A percentile compares a stretch with the other conserved stretches of the same genome.
Evolutionary conservation across 2,888 invertebrate genomes (phyloP).

Genomic region (Allygus modestus): DNA sequence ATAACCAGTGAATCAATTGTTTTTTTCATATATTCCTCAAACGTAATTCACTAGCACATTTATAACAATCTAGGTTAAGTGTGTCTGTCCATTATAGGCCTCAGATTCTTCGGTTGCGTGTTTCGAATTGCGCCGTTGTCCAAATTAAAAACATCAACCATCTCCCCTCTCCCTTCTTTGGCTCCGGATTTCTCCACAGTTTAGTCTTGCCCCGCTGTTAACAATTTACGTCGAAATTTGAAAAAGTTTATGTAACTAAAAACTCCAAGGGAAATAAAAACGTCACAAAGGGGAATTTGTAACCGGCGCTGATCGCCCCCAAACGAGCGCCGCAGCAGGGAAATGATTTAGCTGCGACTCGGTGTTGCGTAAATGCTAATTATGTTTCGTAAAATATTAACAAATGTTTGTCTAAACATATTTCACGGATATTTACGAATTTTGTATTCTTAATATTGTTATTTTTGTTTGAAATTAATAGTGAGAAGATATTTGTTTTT

Average conservation of each 20-base stretch:
- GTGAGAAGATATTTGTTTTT: too few species aligned
- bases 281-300: constrained; percentile 1
- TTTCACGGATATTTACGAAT: too few species aligned
- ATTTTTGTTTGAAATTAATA: too few species aligned
- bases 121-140: background rate
- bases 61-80: too few species aligned
- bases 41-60: too few species aligned
- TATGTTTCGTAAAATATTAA: background rate
- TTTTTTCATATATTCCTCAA: too few species aligned
- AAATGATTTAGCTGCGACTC: too few species aligned
- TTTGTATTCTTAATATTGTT: too few species aligned
- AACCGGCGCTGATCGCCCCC: background rate
- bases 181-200: background rate
- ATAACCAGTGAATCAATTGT: too few species aligned
- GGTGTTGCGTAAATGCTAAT: background rate
- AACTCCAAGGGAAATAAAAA: background rate
- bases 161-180: too few species aligned
- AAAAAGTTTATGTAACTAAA: background rate
- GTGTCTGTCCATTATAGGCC: too few species aligned
- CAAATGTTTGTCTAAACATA: background rate
- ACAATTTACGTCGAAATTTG: background rate
- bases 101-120: constrained; percentile 3
- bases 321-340: background rate
- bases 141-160: too few species aligned
- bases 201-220: background rate